These are phyloP conservation scores for Paratilapia polleni DNA, from an alignment of 2,113 vertebrate genomes.

Conservation along the genomic window DNA sequence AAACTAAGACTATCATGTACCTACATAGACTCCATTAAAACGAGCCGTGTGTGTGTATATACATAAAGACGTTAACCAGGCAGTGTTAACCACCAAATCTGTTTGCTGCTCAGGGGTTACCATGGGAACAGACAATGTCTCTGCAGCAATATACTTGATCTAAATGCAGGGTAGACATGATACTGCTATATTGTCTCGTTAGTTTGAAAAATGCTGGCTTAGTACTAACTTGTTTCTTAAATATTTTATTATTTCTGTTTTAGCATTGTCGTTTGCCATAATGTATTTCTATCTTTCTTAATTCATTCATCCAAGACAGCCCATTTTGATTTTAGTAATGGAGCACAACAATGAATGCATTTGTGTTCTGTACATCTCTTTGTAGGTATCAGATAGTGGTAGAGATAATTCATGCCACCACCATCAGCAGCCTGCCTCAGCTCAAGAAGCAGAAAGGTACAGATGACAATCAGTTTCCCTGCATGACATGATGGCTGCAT, in stretches of 20 bases:
- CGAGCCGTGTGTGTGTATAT: neutral
- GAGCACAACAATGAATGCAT: neutral
- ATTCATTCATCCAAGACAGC: neutral
- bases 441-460: slow-evolving; percentile 97
- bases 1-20: neutral
- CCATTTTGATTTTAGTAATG: neutral
- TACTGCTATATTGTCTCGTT: slow-evolving; percentile 9
- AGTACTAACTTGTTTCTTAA: neutral
- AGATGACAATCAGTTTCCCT: neutral
- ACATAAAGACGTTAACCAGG: slow-evolving; percentile 12
- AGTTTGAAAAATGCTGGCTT: slow-evolving; percentile 1
- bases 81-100: neutral
- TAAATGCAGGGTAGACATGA: slow-evolving; percentile 6
- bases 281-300: neutral
- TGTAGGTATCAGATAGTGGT: slow-evolving; percentile 98
- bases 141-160: slow-evolving; percentile 2
- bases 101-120: slow-evolving; percentile 54
- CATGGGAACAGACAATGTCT: slow-evolving; percentile 64
- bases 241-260: neutral
- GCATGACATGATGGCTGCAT: neutral
- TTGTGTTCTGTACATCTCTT: neutral
- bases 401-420: slow-evolving; percentile 98
- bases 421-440: slow-evolving; percentile 96
- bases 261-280: too few relatives aligned
- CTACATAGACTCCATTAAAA: neutral